These are phyloP conservation scores for Salvelinus alpinus DNA, from an alignment of 2,113 vertebrate genomes.

Conservation along the genomic window DNA sequence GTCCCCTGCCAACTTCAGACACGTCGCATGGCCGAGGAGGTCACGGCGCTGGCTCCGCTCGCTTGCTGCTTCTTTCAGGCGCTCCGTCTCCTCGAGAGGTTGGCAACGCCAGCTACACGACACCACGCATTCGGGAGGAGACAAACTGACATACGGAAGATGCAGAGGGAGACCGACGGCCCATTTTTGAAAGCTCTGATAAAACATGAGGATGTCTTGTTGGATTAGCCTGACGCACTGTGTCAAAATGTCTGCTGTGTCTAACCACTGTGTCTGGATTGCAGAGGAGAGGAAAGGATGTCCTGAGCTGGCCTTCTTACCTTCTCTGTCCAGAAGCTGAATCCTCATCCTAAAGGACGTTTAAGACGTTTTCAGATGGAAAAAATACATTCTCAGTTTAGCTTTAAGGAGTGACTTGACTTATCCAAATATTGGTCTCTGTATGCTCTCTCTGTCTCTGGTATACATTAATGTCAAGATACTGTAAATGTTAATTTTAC, in stretches of 20 bases:
- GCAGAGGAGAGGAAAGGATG: conserved; percentile 53
- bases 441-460: background rate
- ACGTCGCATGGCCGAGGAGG: conserved; percentile 70
- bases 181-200: conserved; percentile 63
- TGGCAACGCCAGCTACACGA: conserved; percentile 63
- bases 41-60: conserved; percentile 58
- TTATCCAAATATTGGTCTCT: background rate
- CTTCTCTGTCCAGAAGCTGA: conserved; percentile 79
- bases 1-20: conserved; percentile 78
- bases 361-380: conserved; percentile 17
- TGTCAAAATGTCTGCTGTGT: conserved; percentile 70
- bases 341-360: conserved; percentile 17
- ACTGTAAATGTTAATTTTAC: too few relatives aligned
- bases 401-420: conserved; percentile 20
- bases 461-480: background rate
- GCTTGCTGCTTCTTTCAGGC: conserved; percentile 41
- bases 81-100: conserved; percentile 18
- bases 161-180: conserved; percentile 59
- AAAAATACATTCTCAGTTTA: conserved; percentile 33
- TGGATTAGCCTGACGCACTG: conserved; percentile 70
- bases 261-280: conserved; percentile 53
- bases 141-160: conserved; percentile 66
- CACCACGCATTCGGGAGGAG: conserved; percentile 57
- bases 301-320: conserved; percentile 65
- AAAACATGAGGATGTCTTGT: conserved; percentile 77